These are phyloP conservation scores for Meiosimyza decipiens DNA, from an alignment of 2,888 invertebrate genomes.

Conservation along the genomic window DNA sequence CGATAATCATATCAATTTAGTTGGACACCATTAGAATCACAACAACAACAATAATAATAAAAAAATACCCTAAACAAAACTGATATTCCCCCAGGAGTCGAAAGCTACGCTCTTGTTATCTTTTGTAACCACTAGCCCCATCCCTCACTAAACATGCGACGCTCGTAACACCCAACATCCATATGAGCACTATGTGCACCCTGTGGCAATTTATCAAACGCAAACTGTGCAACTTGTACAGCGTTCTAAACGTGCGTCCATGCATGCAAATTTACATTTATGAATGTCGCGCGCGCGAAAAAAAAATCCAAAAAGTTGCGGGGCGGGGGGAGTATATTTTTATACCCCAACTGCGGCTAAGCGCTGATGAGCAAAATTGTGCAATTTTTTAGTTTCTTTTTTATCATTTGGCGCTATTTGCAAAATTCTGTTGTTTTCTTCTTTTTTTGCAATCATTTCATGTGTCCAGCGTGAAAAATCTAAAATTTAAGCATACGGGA, in stretches of 20 bases:
- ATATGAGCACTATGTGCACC: not conserved
- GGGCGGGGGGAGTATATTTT: not conserved
- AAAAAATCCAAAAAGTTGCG: not conserved
- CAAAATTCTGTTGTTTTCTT: not conserved
- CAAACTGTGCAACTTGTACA: conserved; percentile 2
- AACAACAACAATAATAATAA: conserved; percentile 30
- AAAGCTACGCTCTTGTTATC: conserved; percentile 28
- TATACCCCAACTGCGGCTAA: not conserved
- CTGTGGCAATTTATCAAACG: conserved; percentile 29
- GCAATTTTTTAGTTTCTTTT: conserved; percentile 17
- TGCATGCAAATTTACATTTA: conserved; percentile 33
- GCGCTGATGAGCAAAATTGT: conserved; percentile 29
- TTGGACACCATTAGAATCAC: conserved; percentile 42
- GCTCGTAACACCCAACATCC: not conserved
- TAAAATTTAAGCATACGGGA: conserved; percentile 40
- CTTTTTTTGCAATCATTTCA: not conserved
- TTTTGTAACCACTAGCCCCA: not conserved
- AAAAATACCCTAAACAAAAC: conserved; percentile 28
- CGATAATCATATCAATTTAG: conserved; percentile 49
- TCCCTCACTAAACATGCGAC: not conserved
- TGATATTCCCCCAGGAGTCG: conserved; percentile 17
- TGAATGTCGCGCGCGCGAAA: conserved; percentile 33
- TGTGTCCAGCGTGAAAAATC: conserved; percentile 41
- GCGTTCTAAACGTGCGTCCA: conserved; percentile 19
- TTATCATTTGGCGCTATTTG: not conserved